Percentiles rank a stretch among this genome's conserved stretches.
Evolutionary conservation across 2,888 invertebrate genomes (phyloP).

Genomic region (Pseudolycoriella hygida): DNA sequence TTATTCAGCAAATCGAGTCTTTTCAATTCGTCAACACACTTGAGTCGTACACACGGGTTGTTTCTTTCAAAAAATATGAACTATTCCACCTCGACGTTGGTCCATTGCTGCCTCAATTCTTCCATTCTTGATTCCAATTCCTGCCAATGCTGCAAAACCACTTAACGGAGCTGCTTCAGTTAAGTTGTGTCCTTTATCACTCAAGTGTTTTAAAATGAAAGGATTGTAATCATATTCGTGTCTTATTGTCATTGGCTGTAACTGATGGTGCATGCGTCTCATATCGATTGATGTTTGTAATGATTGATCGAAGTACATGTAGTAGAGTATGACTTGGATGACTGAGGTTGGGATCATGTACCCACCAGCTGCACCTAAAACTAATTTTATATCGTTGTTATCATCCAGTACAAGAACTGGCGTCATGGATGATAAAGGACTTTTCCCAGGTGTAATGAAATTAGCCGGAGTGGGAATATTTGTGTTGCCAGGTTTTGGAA

Average conservation of each 20-base stretch:
- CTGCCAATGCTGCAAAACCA: slow-evolving; percentile 7
- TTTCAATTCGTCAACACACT: no score
- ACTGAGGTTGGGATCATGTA: slow-evolving; percentile 74
- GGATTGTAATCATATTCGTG: slow-evolving; percentile 35
- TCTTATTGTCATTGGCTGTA: slow-evolving; percentile 53
- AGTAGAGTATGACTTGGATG: slow-evolving; percentile 44
- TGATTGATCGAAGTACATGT: slow-evolving; percentile 43
- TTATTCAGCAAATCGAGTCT: no score
- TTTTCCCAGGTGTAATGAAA: slow-evolving; percentile 61
- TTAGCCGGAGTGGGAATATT: slow-evolving; percentile 72
- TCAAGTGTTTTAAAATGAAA: background rate
- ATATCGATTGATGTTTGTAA: slow-evolving; percentile 49
- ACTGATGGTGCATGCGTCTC: slow-evolving; percentile 72
- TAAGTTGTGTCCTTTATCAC: slow-evolving; percentile 3
- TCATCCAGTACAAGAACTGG: slow-evolving; percentile 59
- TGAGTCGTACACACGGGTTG: no score
- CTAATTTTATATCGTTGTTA: slow-evolving; percentile 40
- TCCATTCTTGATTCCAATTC: background rate
- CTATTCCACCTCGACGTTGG: no score
- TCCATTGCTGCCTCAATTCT: no score
- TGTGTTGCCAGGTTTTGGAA: slow-evolving; percentile 50
- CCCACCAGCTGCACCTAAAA: slow-evolving; percentile 80
- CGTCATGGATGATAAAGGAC: slow-evolving; percentile 82
- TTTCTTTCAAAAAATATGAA: no score
- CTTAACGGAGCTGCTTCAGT: background rate